Percentiles rank a stretch among this genome's conserved stretches.
Evolutionary conservation across 2,888 invertebrate species (phyloP).

Genomic region (Synanthedon vespiformis): DNA sequence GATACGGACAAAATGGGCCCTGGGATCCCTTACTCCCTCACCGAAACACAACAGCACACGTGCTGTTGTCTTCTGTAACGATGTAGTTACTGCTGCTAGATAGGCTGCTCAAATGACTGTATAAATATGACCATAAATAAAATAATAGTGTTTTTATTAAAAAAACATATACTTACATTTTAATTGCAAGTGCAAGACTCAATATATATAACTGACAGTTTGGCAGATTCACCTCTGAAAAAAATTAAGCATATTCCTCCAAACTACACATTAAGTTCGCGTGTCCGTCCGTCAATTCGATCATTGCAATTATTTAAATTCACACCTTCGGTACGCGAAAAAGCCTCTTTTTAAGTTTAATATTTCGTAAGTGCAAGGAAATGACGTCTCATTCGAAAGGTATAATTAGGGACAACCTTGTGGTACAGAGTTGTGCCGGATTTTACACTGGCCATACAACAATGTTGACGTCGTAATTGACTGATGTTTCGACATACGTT

Average conservation of each 20-base stretch:
- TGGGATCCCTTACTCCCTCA: too few species aligned
- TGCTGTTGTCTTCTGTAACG: too few species aligned
- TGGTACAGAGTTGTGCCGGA: slow-evolving; percentile 44
- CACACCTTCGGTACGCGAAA: slow-evolving; percentile 66
- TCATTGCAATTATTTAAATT: slow-evolving; percentile 72
- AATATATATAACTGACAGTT: too few species aligned
- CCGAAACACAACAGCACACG: too few species aligned
- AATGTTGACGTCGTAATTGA: slow-evolving; percentile 47
- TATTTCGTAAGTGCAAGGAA: slow-evolving; percentile 65
- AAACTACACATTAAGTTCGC: slow-evolving; percentile 61
- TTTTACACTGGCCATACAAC: slow-evolving; percentile 46
- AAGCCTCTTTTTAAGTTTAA: slow-evolving; percentile 64
- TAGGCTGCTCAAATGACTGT: too few species aligned
- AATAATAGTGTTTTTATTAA: too few species aligned
- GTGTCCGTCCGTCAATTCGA: slow-evolving; percentile 52
- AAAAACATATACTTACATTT: too few species aligned
- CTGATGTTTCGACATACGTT: slow-evolving; percentile 45
- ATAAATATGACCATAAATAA: too few species aligned
- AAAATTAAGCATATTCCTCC: neutral
- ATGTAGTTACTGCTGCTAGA: too few species aligned
- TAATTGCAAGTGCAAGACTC: too few species aligned
- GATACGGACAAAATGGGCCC: too few species aligned
- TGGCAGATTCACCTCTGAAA: too few species aligned
- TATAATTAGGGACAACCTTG: slow-evolving; percentile 67
- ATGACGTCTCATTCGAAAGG: slow-evolving; percentile 69